A percentile compares a stretch with the other conserved stretches of the same genome.
These are phyloP conservation scores for Mamestra configurata DNA, from an alignment of 1,140 invertebrate genomes.

Conservation along the genomic window DNA sequence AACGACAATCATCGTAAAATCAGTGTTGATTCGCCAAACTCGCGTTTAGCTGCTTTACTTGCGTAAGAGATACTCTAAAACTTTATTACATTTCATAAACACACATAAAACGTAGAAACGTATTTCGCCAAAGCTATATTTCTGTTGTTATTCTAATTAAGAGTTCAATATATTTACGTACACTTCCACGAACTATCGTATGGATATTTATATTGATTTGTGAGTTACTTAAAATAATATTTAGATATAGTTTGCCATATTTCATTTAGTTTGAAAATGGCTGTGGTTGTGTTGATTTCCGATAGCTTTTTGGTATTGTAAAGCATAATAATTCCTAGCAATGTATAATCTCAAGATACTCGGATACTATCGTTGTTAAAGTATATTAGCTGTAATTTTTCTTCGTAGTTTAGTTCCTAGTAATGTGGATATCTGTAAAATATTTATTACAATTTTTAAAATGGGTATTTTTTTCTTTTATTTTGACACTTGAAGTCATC, in stretches of 20 bases:
- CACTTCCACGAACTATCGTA: background rate
- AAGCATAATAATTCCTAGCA: conserved; percentile 29
- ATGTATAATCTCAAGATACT: conserved; percentile 19
- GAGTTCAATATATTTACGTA: background rate
- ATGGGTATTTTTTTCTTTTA: conserved; percentile 40
- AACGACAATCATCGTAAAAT: too few species aligned
- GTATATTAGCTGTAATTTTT: conserved; percentile 16
- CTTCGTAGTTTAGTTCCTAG: conserved; percentile 15
- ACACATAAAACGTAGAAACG: background rate
- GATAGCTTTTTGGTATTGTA: conserved; percentile 1
- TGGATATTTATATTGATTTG: background rate
- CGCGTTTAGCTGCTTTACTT: too few species aligned
- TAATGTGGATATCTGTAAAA: conserved; percentile 35
- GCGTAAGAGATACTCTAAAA: too few species aligned
- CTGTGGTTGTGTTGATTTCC: background rate
- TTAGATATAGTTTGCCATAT: conserved; percentile 5
- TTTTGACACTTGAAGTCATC: background rate
- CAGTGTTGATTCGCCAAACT: too few species aligned
- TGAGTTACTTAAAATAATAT: background rate
- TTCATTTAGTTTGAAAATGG: background rate
- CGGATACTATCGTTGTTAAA: conserved; percentile 1
- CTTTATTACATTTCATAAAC: too few species aligned
- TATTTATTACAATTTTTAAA: conserved; percentile 54
- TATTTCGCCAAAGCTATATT: background rate
- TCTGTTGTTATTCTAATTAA: conserved; percentile 2